Percentiles rank a stretch among this genome's conserved stretches.
phyloP scores from a whole-genome alignment of 2,888 invertebrate genomes.

The Luffia ferchaultella region DNA sequence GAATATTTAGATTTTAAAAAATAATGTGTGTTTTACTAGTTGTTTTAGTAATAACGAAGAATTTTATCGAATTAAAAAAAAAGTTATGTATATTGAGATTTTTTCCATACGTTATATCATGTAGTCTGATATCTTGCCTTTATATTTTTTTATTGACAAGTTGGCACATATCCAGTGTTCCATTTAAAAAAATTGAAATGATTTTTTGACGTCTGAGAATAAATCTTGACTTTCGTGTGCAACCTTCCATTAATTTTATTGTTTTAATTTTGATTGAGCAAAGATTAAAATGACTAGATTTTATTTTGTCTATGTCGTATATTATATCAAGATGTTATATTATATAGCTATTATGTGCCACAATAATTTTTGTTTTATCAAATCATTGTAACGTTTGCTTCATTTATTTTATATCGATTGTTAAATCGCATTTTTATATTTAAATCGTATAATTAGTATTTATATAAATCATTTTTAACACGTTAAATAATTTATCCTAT shows the following conservation, averaged over 20 bases:
- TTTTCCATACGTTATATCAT: not conserved
- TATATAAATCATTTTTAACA: not conserved
- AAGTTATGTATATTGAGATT: slow-evolving; percentile 27
- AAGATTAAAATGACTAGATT: too few relatives aligned
- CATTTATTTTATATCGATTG: not conserved
- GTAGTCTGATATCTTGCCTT: slow-evolving; percentile 46
- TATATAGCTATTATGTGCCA: too few relatives aligned
- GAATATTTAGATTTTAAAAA: too few relatives aligned
- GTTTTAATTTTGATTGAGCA: too few relatives aligned
- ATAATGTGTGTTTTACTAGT: not conserved
- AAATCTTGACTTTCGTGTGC: too few relatives aligned
- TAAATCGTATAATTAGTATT: not conserved
- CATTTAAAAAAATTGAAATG: too few relatives aligned
- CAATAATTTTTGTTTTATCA: not conserved
- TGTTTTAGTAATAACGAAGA: not conserved
- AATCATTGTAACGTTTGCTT: not conserved
- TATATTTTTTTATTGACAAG: slow-evolving; percentile 22
- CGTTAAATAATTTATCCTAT: slow-evolving; percentile 55
- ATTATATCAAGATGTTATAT: too few relatives aligned
- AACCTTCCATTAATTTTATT: too few relatives aligned
- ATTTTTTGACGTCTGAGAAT: too few relatives aligned
- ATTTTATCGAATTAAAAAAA: slow-evolving; percentile 18
- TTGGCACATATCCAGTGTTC: not conserved
- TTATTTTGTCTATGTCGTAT: too few relatives aligned
- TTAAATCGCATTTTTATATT: not conserved